Base-by-base conservation (phyloP, 2,113 vertebrate genomes). In the Meleagris gallopavo region DNA sequence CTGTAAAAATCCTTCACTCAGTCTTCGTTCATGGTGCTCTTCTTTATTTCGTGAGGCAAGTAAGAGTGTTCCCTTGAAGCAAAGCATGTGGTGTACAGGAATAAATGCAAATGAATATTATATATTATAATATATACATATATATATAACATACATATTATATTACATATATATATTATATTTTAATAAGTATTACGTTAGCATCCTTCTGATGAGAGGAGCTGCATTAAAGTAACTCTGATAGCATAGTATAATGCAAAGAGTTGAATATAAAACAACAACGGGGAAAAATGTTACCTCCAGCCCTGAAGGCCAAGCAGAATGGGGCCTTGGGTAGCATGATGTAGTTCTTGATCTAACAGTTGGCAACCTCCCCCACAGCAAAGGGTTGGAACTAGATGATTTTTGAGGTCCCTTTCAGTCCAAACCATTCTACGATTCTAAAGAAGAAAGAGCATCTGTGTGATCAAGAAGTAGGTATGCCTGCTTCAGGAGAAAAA, bases 181-280 rank as follows among this genome's bases (percentile, higher is more conserved):
- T 61, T 10, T 24, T 17, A 38, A 62, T 25, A 34, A 21, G 7
- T 65, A 76, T 54, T 62, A 76, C 4, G 18, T 9, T 34, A 48
- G 6, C 0, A 0, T 4, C 50, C 13, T 52, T 54, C 17, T 1
- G 3, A 7, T 55, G 69, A 76, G 27, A 90, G 21, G 13, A 67
- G 22, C 13, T 72, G 21, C 21, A 70, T 41, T 58, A 32, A 83
- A 46, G 24, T 57, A 71, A 22, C 40, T 50, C 40, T 73, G 36
- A 16, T 34, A 89, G 25, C 61, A 60, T 6, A 83, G 24, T 29
- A 2, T 66, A 84, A 71, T 34, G 27, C 17, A 46, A 60, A 57
- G 1, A 1, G 6, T 61, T 65, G 8, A 17, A 40, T 30, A 43
- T 4, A 27, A 5, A 7, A 32, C 27, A 82, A 36, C 1, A 21